These are phyloP conservation scores for Phenacoccus solenopsis DNA, from an alignment of 1,140 invertebrate species.

Conservation along the genomic window DNA sequence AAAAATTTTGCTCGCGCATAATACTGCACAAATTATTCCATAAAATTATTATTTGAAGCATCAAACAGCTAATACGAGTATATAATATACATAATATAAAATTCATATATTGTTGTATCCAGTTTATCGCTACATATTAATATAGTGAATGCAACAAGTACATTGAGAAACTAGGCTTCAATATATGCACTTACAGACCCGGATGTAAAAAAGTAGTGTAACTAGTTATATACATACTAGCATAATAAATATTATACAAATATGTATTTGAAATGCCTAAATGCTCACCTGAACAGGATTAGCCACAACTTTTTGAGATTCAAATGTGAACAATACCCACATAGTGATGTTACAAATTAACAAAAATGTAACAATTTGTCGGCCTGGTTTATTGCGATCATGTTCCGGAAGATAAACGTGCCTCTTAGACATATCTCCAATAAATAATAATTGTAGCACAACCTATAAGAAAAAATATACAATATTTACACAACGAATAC, in stretches of 20 bases:
- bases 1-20: no score
- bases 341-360: slow-evolving; percentile 89
- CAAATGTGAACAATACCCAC: slow-evolving; percentile 93
- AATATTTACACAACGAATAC: no score
- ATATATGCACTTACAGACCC: not conserved
- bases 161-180: no score
- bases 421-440: slow-evolving; percentile 81
- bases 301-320: slow-evolving; percentile 81
- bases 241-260: not conserved
- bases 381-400: slow-evolving; percentile 82
- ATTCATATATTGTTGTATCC: no score
- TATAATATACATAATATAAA: no score
- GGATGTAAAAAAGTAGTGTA: no score
- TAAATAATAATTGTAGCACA: slow-evolving; percentile 83
- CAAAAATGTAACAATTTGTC: slow-evolving; percentile 89
- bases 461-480: slow-evolving; percentile 42
- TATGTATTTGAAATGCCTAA: not conserved
- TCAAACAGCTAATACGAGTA: no score
- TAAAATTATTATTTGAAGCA: no score
- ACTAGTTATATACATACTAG: not conserved
- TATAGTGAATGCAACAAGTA: no score
- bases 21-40: no score
- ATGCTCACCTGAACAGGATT: slow-evolving; percentile 57
- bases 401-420: slow-evolving; percentile 81
- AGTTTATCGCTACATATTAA: no score